Evolutionary conservation across 2,888 invertebrate genomes (phyloP).

Genomic region (Acrobasis consociella): DNA sequence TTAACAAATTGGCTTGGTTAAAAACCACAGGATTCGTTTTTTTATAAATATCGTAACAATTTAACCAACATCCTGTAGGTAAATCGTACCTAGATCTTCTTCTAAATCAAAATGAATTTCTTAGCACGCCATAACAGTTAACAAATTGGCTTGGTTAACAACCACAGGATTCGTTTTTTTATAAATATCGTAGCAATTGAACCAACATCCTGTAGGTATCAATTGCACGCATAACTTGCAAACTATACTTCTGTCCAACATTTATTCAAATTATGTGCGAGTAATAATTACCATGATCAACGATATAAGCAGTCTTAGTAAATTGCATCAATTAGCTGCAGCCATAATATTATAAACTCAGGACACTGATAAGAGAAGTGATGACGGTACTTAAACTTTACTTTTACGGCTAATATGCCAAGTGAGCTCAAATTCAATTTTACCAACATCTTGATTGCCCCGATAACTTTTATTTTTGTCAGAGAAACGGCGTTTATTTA

Average conservation of each 20-base stretch:
- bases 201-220: too few relatives aligned
- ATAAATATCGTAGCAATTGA: too few relatives aligned
- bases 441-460: background rate
- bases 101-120: too few relatives aligned
- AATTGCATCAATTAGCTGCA: slow-evolving; percentile 21
- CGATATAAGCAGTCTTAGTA: slow-evolving; percentile 12
- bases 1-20: too few relatives aligned
- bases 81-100: too few relatives aligned
- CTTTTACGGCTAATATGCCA: slow-evolving; percentile 16
- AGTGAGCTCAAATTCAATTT: slow-evolving; percentile 13
- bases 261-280: slow-evolving; percentile 11
- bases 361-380: slow-evolving; percentile 18
- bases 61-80: too few relatives aligned
- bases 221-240: background rate
- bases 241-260: background rate
- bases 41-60: too few relatives aligned
- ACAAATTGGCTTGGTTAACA: too few relatives aligned
- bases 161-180: too few relatives aligned
- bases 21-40: too few relatives aligned
- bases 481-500: background rate
- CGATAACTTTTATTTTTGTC: background rate
- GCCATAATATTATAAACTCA: slow-evolving; percentile 19
- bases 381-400: slow-evolving; percentile 18
- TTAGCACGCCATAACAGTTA: too few relatives aligned
- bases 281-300: slow-evolving; percentile 11